Percentiles rank a stretch among this genome's conserved stretches.
Evolutionary conservation across 2,797 vertebrate genomes (phyloP).

Genomic region (Rhinatrema bivittatum): DNA sequence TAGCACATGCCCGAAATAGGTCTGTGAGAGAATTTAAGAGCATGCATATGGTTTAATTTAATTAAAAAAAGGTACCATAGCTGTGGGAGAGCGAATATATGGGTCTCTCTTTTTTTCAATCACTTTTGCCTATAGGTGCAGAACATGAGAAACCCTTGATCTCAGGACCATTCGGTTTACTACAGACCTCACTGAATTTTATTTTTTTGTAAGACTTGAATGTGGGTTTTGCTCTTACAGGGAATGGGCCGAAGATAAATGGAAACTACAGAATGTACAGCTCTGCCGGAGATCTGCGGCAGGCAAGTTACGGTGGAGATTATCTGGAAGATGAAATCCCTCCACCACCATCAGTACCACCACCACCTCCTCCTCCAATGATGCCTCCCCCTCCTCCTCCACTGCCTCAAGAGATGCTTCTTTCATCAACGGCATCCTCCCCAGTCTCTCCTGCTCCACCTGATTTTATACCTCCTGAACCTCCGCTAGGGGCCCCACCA

Average conservation of each 20-base stretch:
- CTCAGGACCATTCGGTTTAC: too few species aligned
- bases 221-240: conserved; percentile 21
- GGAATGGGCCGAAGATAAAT: conserved; percentile 42
- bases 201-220: rapidly evolving
- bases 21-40: too few species aligned
- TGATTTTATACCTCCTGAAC: conserved; percentile 15
- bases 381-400: conserved; percentile 1
- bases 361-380: conserved; percentile 29
- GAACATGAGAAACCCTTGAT: too few species aligned
- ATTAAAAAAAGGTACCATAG: too few species aligned
- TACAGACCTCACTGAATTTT: rapidly evolving
- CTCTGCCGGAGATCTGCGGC: conserved; percentile 57
- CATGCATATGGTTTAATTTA: too few species aligned
- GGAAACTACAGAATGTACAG: conserved; percentile 54
- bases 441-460: conserved; percentile 1
- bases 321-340: conserved; percentile 43
- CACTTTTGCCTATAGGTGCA: too few species aligned
- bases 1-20: too few species aligned
- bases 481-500: not conserved
- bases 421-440: not conserved
- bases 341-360: conserved; percentile 49
- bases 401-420: conserved; percentile 1
- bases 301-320: conserved; percentile 14
- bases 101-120: too few species aligned
- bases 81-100: too few species aligned